Base-by-base conservation (phyloP, 2,888 invertebrate genomes). In the Heterodera filipjevi region DNA sequence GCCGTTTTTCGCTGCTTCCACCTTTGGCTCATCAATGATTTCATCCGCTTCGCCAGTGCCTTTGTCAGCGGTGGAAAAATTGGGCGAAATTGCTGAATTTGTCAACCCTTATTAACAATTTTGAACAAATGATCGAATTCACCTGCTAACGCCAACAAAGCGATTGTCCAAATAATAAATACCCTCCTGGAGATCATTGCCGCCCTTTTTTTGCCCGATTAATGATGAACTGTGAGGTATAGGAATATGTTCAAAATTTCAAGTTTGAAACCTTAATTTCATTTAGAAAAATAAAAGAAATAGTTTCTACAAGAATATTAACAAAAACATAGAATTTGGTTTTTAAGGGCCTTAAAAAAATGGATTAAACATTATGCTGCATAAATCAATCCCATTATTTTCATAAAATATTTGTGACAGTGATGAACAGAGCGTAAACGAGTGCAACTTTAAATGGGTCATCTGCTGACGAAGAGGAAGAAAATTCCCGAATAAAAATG, bases 1-100 rank as follows among this genome's bases (percentile, higher is more conserved):
- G 49, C 73, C 91, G 90, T 95, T 94, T 49, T 92, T 79, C n/a
- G 80, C 78, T 16, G 81, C 84, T 30, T 88, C 88, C 49, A 84
- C 83, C 59, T 83, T 86, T 78, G 87, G 89, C 44, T 64, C 75
- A 33, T 75, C 64, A 32, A 75, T 64, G 46, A 75, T 64, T 44
- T 75, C 75, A n/a, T 75, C 75, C 2, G 30, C 75, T 8, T 66
- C 75, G 22, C n/a, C 33, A 32, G 33, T 46, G 32, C 64, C 68
- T 32, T 68, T 68, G 22, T 68, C 68, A 14, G 32, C 68, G 19
- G 33, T 22, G n/a, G 75, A 75, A 64, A 75, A 75, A 10, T 44
- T 64, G 16, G 53, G 75, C 32, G 32, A 32, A 12, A 75, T 68
- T 12, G 53, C 75, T 75, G 66, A 46, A 74, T 44, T 35, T n/a